Base-by-base conservation (phyloP, 2,113 vertebrate species). In the Uria aalge region DNA sequence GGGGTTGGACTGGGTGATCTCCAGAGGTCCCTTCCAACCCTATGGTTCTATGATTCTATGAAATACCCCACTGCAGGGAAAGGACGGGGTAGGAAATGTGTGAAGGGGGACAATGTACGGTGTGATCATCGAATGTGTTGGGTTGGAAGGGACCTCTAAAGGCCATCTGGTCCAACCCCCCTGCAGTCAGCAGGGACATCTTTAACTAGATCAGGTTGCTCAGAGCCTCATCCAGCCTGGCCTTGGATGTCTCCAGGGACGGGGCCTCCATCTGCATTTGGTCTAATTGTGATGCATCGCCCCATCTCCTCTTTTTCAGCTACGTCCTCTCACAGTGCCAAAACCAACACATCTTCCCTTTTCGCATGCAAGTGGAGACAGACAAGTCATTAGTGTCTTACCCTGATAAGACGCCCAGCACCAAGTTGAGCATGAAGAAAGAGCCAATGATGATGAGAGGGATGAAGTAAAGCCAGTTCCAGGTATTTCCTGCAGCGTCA, bases 381-480 rank as follows among this genome's bases (percentile, higher is more conserved):
- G n/a, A 50, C 2, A 62, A 50, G 11, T 55, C 43, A 5, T 5
- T 9, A 18, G 17, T 29, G 24, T 19, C 99, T 99, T 98, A 99
- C 99, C 99, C 99, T 8, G 99, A 99, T 1, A 99, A 97, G 93
- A 99, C 99, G 2, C 99, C 99, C 85, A 99, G 98, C 75, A 99
- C 99, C 98, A 99, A 97, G 98, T 99, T 99, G 95, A 99, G 99
- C 99, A 99, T 99, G 98, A 99, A 99, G 98, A 99, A 99, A 83
- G 99, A 99, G 69, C 99, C 99, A 4, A 99, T 99, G 98, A 99
- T 99, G 98, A 99, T 99, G 97, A 99, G 99, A 5, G 99, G 99
- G 95, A 99, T 99, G 98, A 99, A 99, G 97, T 99, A 99, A 57
- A 99, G 98, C 99, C 99, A 99, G 92, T 97, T 99, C 99, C 99